Evolutionary conservation across 2,797 vertebrate species (phyloP).

Genomic region (Urosaurus nigricauda): DNA sequence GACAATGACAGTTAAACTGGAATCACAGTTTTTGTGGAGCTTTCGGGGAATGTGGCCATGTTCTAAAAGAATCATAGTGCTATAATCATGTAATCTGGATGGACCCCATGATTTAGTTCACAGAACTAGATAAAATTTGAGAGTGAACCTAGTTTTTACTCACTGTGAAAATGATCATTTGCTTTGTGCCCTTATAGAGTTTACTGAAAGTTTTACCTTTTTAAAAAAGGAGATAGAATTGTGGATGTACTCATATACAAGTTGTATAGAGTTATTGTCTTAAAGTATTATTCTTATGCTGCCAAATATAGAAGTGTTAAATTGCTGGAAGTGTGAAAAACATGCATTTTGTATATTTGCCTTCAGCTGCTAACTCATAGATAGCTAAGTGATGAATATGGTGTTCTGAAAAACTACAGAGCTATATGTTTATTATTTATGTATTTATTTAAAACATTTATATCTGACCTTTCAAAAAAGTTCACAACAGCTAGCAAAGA

Average conservation of each 20-base stretch:
- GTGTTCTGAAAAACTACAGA: neutral
- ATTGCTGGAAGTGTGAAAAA: neutral
- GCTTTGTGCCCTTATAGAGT: neutral
- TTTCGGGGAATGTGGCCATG: no score
- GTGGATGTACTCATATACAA: neutral
- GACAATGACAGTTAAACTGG: no score
- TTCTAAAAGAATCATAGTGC: no score
- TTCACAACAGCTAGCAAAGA: neutral
- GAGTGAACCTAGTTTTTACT: neutral
- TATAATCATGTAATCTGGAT: no score
- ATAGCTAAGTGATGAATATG: neutral
- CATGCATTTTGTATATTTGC: slow-evolving; percentile 1
- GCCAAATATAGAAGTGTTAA: neutral
- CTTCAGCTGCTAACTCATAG: neutral
- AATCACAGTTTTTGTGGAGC: no score
- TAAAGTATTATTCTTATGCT: neutral
- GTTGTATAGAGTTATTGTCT: neutral
- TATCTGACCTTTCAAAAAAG: neutral
- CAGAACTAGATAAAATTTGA: neutral
- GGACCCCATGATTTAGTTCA: neutral
- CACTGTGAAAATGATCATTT: neutral
- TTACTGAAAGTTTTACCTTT: neutral
- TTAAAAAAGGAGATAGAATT: neutral
- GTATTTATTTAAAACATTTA: slow-evolving; percentile 12
- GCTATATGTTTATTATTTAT: neutral